A percentile compares a stretch with the other conserved stretches of the same genome.
These are phyloP conservation scores for Tipula helvola DNA, from an alignment of 2,888 invertebrate genomes.

Conservation along the genomic window DNA sequence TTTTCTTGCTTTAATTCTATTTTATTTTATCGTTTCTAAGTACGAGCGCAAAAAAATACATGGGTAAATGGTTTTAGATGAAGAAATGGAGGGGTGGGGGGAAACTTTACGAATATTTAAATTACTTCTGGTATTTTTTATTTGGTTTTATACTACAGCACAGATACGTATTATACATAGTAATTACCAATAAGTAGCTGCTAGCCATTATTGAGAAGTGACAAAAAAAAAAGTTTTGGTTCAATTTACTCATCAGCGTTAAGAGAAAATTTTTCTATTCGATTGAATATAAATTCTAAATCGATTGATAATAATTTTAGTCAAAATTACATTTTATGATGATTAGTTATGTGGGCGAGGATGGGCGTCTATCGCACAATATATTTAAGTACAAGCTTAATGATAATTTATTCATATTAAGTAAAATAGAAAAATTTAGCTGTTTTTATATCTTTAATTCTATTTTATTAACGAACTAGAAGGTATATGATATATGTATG, in stretches of 20 bases:
- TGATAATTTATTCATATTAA: neutral
- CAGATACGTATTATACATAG: neutral
- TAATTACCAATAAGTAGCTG: constrained; percentile 4
- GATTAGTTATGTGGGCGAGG: neutral
- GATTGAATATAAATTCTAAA: neutral
- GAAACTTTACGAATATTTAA: neutral
- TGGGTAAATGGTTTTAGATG: neutral
- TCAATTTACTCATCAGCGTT: neutral
- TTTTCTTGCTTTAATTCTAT: neutral
- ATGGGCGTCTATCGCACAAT: neutral
- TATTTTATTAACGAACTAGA: neutral
- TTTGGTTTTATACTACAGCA: neutral
- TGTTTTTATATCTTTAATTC: neutral
- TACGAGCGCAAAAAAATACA: neutral
- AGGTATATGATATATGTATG: neutral
- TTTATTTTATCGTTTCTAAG: neutral
- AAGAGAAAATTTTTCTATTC: neutral
- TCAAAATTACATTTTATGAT: neutral
- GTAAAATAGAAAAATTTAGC: neutral
- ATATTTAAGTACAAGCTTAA: neutral
- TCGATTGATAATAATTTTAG: neutral
- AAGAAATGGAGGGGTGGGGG: neutral
- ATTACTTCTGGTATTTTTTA: neutral
- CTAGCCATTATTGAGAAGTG: neutral
- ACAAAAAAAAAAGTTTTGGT: neutral